phyloP scores from a whole-genome alignment of 2,113 vertebrate species.

The Lasiurus borealis region DNA sequence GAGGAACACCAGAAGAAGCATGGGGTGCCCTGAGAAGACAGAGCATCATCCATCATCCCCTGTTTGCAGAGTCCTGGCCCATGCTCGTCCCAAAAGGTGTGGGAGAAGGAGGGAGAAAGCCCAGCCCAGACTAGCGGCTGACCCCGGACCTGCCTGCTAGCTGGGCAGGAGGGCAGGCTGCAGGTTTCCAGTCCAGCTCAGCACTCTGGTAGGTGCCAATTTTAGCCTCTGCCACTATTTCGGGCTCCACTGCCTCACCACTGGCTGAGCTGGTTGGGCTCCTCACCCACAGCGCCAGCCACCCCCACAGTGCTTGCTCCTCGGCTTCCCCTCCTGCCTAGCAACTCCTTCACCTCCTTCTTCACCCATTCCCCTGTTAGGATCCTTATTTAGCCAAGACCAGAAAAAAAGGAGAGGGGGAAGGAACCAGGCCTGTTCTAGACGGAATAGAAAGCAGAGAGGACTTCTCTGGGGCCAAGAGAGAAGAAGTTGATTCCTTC shows the following conservation, averaged over 20 bases:
- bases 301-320: background rate
- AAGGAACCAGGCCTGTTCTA: background rate
- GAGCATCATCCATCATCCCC: background rate
- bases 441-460: background rate
- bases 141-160: background rate
- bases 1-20: background rate
- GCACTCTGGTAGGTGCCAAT: conserved; percentile 71
- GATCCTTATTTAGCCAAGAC: conserved; percentile 56
- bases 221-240: conserved; percentile 82
- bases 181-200: conserved; percentile 63
- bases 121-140: background rate
- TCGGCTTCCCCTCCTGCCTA: conserved; percentile 24
- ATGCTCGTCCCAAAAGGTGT: background rate
- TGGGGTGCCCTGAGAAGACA: background rate
- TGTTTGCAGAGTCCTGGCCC: background rate
- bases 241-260: conserved; percentile 56
- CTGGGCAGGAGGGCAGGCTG: background rate
- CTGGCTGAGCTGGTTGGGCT: conserved; percentile 63
- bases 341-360: conserved; percentile 63
- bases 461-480: background rate
- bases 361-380: conserved; percentile 28
- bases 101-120: too few relatives aligned
- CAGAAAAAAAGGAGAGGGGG: background rate
- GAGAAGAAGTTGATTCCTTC: background rate
- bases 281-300: conserved; percentile 40